A percentile compares a stretch with the other conserved stretches of the same genome.
phyloP scores from a whole-genome alignment of 2,113 vertebrate genomes.

The Forbesichthys papilliferus region DNA sequence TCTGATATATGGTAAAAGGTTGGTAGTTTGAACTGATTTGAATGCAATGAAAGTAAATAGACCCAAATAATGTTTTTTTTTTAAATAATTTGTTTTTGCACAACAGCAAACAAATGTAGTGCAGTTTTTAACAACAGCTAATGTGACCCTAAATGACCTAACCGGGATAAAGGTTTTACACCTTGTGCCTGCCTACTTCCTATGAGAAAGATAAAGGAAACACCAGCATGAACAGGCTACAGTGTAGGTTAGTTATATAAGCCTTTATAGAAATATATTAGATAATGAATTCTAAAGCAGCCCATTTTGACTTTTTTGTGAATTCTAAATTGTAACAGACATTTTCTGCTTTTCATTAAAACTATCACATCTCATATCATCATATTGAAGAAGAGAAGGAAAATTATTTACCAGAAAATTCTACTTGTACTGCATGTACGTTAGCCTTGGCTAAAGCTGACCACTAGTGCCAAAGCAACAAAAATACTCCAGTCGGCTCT shows the following conservation, averaged over 20 bases:
- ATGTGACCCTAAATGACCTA: constrained; percentile 27
- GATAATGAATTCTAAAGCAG: constrained; percentile 29
- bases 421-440: too few relatives aligned
- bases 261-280: not conserved
- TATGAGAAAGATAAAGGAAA: constrained; percentile 39
- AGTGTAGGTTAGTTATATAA: constrained; percentile 5
- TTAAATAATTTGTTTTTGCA: constrained; percentile 43
- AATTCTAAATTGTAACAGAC: not conserved
- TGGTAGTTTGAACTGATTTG: not conserved
- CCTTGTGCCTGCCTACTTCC: constrained; percentile 5
- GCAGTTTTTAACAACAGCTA: constrained; percentile 30
- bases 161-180: constrained; percentile 7
- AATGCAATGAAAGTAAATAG: constrained; percentile 12
- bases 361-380: not conserved
- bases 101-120: constrained; percentile 41
- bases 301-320: not conserved
- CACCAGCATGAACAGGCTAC: constrained; percentile 50
- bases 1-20: not conserved
- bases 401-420: too few relatives aligned
- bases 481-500: not conserved
- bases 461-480: not conserved
- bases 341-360: too few relatives aligned
- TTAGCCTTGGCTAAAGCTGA: too few relatives aligned
- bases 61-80: constrained; percentile 39
- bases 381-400: not conserved